A percentile compares a stretch with the other conserved stretches of the same genome.
phyloP scores from a whole-genome alignment of 2,797 vertebrate species.

The Craterocephalus amniculus region DNA sequence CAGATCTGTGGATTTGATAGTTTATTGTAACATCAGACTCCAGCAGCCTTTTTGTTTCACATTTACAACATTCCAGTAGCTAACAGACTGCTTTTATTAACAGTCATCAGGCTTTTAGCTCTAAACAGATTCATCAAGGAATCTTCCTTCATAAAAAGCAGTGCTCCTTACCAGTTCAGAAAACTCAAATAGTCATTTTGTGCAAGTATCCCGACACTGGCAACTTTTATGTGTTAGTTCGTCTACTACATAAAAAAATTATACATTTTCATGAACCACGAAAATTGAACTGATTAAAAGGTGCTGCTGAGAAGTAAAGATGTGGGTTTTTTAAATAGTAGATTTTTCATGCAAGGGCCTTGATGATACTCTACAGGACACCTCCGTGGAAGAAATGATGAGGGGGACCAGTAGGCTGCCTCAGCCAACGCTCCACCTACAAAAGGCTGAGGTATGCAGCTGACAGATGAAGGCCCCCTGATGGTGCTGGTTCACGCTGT shows the following conservation, averaged over 20 bases:
- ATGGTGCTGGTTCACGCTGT: constrained; percentile 71
- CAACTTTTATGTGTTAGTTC: not conserved
- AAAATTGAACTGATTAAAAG: not conserved
- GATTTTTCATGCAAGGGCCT: constrained; percentile 23
- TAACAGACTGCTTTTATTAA: not conserved
- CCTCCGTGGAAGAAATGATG: constrained; percentile 68
- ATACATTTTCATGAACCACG: not conserved
- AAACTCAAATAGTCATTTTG: not conserved
- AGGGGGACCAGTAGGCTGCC: constrained; percentile 61
- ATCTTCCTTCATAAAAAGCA: not conserved
- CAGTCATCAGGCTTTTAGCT: constrained; percentile 4
- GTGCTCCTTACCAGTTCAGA: not conserved
- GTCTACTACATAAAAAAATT: not conserved
- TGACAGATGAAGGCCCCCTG: constrained; percentile 79
- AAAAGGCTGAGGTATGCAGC: constrained; percentile 76
- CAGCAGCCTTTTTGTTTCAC: not conserved
- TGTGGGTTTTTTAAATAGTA: constrained; percentile 5
- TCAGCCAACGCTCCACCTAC: constrained; percentile 64
- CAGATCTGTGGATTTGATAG: not conserved
- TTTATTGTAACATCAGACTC: constrained; percentile 6
- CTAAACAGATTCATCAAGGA: not conserved
- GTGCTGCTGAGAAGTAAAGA: not conserved
- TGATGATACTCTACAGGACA: constrained; percentile 32
- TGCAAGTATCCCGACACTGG: not conserved
- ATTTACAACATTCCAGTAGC: not conserved